Evolutionary conservation across 2,113 vertebrate species (phyloP), one percentile per base, ranked within the genome.

Genomic region (Podarcis raffonei): DNA sequence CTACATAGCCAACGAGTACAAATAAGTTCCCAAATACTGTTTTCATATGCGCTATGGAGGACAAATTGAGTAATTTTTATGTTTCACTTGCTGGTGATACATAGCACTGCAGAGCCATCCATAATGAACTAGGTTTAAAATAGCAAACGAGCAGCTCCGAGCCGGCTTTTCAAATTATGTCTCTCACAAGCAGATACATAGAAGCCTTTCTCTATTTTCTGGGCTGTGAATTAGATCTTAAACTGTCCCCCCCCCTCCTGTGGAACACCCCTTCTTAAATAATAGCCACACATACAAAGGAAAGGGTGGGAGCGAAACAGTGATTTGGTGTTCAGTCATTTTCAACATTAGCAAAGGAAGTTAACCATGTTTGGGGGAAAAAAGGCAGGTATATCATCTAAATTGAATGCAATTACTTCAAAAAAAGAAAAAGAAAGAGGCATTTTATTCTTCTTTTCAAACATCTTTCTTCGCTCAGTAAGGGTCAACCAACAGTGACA

Each of bases 61-160:
- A 48, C 88, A 86, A 86, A 88, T 93, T 92, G 75, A 90, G 87
- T 91, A 93, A 94, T 88, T 89, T 80, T 76, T 82, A 90, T 91
- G 62, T 91, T 94, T 92, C 68, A 81, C 42, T 25, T 30, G 53
- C 92, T 93, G 53, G 89, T 89, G 94, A 95, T 87, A 66, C 86
- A 27, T 90, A 93, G 87, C 15, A 81, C 59, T 93, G 48, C n/a
- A 89, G 77, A 57, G 68, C 89, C 89, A 77, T 86, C 76, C 32
- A 65, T 93, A 94, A 95, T 89, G 92, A 87, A 93, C 93, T 94
- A 86, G 88, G 91, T 92, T 90, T 93, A 95, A 93, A 95, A 95
- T 86, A 39, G 7, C 7, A 5, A 6, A 81, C 77, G 81, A 84
- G 89, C 81, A 86, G 68, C 81, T 93, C 89, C 87, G 87, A 95